These are phyloP conservation scores for Uloborus diversus DNA, from an alignment of 1,140 invertebrate genomes.

Conservation along the genomic window DNA sequence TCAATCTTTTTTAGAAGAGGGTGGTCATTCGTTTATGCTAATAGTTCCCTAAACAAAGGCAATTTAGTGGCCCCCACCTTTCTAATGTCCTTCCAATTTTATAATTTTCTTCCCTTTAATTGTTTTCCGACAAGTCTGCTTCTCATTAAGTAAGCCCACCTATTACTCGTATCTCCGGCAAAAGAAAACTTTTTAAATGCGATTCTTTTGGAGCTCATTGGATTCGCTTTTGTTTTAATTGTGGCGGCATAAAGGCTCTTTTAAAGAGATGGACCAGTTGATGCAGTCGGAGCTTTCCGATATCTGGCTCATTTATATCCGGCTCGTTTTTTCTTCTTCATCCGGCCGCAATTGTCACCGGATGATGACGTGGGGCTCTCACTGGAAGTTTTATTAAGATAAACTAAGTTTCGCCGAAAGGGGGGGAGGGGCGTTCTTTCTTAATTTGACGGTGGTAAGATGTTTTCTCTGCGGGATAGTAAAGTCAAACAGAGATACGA, in stretches of 20 bases:
- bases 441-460: too few relatives aligned
- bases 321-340: too few relatives aligned
- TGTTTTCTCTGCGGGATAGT: too few relatives aligned
- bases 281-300: too few relatives aligned
- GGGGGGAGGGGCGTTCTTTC: too few relatives aligned
- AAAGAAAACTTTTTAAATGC: constrained; percentile 54
- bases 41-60: constrained; percentile 57
- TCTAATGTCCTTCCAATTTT: constrained; percentile 47
- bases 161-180: constrained; percentile 36
- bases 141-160: constrained; percentile 50
- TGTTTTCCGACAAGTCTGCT: constrained; percentile 54
- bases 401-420: too few relatives aligned
- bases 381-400: too few relatives aligned
- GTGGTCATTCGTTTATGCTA: constrained; percentile 54
- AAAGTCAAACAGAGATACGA: too few relatives aligned
- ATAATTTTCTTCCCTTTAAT: constrained; percentile 51
- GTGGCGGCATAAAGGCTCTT: constrained; percentile 27
- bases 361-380: too few relatives aligned
- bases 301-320: too few relatives aligned
- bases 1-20: constrained; percentile 31
- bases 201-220: constrained; percentile 27
- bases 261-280: constrained; percentile 37
- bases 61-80: constrained; percentile 52
- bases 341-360: too few relatives aligned
- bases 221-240: constrained; percentile 52